A percentile compares a stretch with the other conserved stretches of the same genome.
Conservation (phyloP, 1,140 invertebrate species). For the Anoplolepis gracilipes region DNA sequence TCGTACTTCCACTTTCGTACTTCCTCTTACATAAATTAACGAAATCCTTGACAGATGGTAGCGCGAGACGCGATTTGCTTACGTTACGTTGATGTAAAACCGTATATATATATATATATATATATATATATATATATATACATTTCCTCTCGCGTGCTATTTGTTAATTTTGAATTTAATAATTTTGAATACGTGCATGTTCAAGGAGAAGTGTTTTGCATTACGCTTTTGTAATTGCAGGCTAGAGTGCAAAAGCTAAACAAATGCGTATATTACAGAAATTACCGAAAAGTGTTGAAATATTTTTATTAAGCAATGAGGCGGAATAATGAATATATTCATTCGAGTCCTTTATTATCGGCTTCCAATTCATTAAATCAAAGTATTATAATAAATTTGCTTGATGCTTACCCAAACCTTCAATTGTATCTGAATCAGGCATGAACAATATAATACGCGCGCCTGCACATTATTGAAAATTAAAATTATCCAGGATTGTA, state of each 20-base stretch:
- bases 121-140: too few species aligned
- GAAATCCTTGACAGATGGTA: slow-evolving; percentile 44
- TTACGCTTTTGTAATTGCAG: slow-evolving; percentile 28
- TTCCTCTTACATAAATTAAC: neutral
- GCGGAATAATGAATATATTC: neutral
- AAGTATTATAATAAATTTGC: neutral
- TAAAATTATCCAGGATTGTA: neutral
- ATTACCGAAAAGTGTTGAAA: neutral
- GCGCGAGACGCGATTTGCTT: slow-evolving; percentile 29
- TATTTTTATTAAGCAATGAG: neutral
- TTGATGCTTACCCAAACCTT: neutral
- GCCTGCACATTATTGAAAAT: slow-evolving; percentile 29
- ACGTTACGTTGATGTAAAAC: slow-evolving; percentile 7
- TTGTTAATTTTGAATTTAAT: slow-evolving; percentile 33
- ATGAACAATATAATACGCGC: neutral
- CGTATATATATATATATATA: neutral
- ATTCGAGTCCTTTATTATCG: neutral
- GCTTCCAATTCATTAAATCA: neutral
- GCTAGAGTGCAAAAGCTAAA: neutral
- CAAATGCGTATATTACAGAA: neutral
- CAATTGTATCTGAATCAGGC: neutral
- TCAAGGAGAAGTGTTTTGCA: neutral
- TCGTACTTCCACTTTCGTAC: neutral
- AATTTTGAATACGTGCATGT: too few species aligned
- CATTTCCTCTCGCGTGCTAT: slow-evolving; percentile 26